phyloP scores from a whole-genome alignment of 2,888 invertebrate genomes.

The Resseliella maxima region DNA sequence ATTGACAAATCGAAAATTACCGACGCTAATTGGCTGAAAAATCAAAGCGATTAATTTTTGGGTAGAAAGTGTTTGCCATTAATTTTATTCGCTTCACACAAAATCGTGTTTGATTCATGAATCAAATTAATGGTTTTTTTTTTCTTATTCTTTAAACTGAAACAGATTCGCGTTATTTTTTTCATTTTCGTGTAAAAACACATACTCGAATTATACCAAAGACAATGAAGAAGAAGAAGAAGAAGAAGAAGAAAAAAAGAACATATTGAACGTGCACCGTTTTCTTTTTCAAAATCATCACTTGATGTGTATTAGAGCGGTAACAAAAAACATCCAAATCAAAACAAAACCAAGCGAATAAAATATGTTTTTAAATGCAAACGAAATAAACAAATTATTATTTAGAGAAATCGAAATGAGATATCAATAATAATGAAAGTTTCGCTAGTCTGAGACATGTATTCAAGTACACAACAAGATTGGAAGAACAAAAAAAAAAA shows the following conservation, averaged over 20 bases:
- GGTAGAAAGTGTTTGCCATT: neutral
- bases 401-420: conserved; percentile 15
- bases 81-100: neutral
- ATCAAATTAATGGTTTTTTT: no score
- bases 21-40: conserved; percentile 17
- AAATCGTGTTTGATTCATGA: no score
- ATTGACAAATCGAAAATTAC: neutral
- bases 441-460: neutral
- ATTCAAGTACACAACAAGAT: no score
- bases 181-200: neutral
- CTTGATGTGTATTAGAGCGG: conserved; percentile 29
- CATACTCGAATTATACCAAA: neutral
- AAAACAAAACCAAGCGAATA: neutral
- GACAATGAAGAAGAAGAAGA: neutral
- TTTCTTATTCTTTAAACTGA: no score
- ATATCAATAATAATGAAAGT: conserved; percentile 45
- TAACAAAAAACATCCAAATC: neutral
- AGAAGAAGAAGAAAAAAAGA: no score
- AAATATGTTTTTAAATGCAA: neutral
- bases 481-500: neutral
- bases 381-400: neutral
- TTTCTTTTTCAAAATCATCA: conserved; percentile 53
- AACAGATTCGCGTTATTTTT: neutral
- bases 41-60: neutral
- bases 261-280: neutral